phyloP scores from a whole-genome alignment of 2,797 vertebrate species.

The Gymnodraco acuticeps region DNA sequence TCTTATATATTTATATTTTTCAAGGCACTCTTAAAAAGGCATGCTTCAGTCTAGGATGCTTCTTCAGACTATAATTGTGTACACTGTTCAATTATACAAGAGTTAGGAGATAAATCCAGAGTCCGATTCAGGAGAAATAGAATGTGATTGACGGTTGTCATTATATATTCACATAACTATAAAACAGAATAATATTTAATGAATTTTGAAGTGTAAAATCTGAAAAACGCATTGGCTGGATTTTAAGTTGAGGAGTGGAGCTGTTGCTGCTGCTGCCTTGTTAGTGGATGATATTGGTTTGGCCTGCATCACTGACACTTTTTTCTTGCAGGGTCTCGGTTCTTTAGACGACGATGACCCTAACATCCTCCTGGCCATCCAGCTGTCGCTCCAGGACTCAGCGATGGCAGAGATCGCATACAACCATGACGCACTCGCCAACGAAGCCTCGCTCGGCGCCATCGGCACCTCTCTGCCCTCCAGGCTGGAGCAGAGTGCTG shows the following conservation, averaged over 20 bases:
- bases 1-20: not conserved
- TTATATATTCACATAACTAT: no score
- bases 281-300: not conserved
- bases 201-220: slow-evolving; percentile 9
- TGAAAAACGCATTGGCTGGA: not conserved
- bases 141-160: no score
- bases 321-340: slow-evolving; percentile 86
- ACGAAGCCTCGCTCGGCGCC: slow-evolving; percentile 92
- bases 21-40: not conserved
- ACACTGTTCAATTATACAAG: not conserved
- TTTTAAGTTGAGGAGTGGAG: no score
- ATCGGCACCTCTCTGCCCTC: slow-evolving; percentile 96
- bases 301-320: slow-evolving; percentile 9
- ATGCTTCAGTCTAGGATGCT: not conserved
- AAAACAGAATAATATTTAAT: no score
- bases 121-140: not conserved
- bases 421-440: slow-evolving; percentile 87
- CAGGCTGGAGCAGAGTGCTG: slow-evolving; percentile 87
- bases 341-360: slow-evolving; percentile 98
- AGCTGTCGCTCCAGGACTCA: slow-evolving; percentile 97
- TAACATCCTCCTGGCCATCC: slow-evolving; percentile 98
- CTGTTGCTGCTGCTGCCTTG: slow-evolving; percentile 8
- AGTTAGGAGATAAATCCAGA: not conserved
- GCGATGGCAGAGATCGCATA: slow-evolving; percentile 85
- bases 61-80: not conserved